Percentiles rank a stretch among this genome's conserved stretches.
Evolutionary conservation across 2,797 vertebrate genomes (phyloP).

Genomic region (Gobio occitaniae): DNA sequence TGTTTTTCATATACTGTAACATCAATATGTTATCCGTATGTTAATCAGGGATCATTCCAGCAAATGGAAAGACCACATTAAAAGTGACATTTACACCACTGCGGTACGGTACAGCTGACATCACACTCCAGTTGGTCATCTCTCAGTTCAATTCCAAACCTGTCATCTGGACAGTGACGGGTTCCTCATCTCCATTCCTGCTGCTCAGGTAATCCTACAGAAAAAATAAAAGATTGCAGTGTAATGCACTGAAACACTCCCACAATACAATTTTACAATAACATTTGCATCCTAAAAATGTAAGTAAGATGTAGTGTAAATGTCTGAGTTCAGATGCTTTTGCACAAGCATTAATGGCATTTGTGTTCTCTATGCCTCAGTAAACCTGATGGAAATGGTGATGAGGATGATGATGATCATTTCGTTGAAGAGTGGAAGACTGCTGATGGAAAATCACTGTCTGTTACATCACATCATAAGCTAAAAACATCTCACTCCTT

Average conservation of each 20-base stretch:
- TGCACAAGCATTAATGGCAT: not conserved
- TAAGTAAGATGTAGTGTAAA: not conserved
- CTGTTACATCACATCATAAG: slow-evolving; percentile 41
- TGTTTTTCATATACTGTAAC: not conserved
- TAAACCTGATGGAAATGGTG: slow-evolving; percentile 68
- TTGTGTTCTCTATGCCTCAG: slow-evolving; percentile 60
- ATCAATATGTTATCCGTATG: not conserved
- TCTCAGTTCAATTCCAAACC: slow-evolving; percentile 89
- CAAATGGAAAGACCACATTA: slow-evolving; percentile 77
- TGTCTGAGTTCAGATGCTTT: slow-evolving; percentile 6
- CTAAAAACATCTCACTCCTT: slow-evolving; percentile 40
- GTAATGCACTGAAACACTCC: not conserved
- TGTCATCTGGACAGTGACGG: slow-evolving; percentile 84
- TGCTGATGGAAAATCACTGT: slow-evolving; percentile 55
- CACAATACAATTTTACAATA: not conserved
- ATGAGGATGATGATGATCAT: slow-evolving; percentile 60
- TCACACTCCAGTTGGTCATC: slow-evolving; percentile 84
- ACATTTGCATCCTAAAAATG: not conserved
- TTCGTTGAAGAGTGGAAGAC: slow-evolving; percentile 53
- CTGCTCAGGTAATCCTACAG: slow-evolving; percentile 72
- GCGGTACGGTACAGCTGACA: slow-evolving; percentile 86
- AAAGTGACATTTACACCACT: slow-evolving; percentile 83
- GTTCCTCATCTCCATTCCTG: slow-evolving; percentile 78
- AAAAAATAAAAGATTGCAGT: not conserved
- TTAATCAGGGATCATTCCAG: slow-evolving; percentile 87